Evolutionary conservation across 2,888 invertebrate species (phyloP).

Genomic region (Acheta domesticus): DNA sequence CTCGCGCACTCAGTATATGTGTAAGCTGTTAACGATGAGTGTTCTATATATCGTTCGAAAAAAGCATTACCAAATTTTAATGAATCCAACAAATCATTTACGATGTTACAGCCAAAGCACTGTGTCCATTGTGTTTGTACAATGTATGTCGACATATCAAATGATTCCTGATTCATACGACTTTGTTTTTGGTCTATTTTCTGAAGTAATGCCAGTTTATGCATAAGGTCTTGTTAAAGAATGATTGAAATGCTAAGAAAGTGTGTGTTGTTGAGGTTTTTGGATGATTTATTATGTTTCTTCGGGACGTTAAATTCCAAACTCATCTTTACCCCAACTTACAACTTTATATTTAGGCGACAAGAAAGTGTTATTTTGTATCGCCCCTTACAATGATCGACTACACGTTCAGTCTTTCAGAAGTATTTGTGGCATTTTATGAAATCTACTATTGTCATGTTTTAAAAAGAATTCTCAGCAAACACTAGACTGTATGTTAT

Average conservation of each 20-base stretch:
- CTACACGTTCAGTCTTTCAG: neutral
- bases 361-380: conserved; percentile 4
- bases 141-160: conserved; percentile 18
- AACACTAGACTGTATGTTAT: conserved; percentile 11
- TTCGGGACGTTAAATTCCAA: conserved; percentile 18
- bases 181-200: conserved; percentile 6
- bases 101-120: conserved; percentile 6
- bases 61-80: conserved; percentile 18
- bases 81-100: conserved; percentile 10
- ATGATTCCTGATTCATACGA: conserved; percentile 18
- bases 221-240: neutral
- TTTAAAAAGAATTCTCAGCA: conserved; percentile 3
- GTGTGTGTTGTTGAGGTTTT: conserved; percentile 9
- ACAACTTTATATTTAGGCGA: neutral
- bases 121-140: conserved; percentile 18
- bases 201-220: conserved; percentile 10
- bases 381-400: conserved; percentile 10
- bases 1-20: neutral
- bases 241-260: conserved; percentile 1
- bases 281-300: conserved; percentile 9
- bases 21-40: conserved; percentile 12
- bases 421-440: conserved; percentile 18
- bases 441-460: conserved; percentile 1
- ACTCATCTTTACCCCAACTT: neutral
- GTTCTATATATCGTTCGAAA: conserved; percentile 18